A percentile compares a stretch with the other conserved stretches of the same genome.
phyloP scores from a whole-genome alignment of 2,888 invertebrate genomes.

The Nudaria mundana region DNA sequence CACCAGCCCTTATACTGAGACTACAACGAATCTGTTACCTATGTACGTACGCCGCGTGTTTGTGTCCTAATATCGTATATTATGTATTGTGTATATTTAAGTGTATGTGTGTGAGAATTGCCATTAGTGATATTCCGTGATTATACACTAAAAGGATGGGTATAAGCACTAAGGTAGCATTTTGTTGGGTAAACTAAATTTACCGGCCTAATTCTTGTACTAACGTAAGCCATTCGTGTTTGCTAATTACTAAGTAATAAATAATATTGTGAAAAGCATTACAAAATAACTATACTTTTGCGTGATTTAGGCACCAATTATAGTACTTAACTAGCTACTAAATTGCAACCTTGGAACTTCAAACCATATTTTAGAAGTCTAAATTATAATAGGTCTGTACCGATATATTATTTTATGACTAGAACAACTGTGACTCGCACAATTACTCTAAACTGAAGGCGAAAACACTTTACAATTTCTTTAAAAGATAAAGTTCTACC shows the following conservation, averaged over 20 bases:
- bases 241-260: slow-evolving; percentile 26
- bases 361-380: too few species aligned
- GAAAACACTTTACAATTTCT: too few species aligned
- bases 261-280: slow-evolving; percentile 33
- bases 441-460: too few species aligned
- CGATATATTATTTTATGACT: too few species aligned
- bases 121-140: slow-evolving; percentile 33
- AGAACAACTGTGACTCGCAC: too few species aligned
- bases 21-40: slow-evolving; percentile 18
- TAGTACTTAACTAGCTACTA: too few species aligned
- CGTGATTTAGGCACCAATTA: slow-evolving; percentile 40
- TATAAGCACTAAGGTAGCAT: slow-evolving; percentile 19
- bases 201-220: slow-evolving; percentile 23
- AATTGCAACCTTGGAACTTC: too few species aligned
- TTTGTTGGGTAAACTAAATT: slow-evolving; percentile 16
- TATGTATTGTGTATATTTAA: slow-evolving; percentile 31
- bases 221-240: slow-evolving; percentile 33
- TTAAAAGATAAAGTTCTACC: too few species aligned
- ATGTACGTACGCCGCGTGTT: slow-evolving; percentile 39
- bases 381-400: too few species aligned
- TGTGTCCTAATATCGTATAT: slow-evolving; percentile 37
- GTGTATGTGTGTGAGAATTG: slow-evolving; percentile 48
- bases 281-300: slow-evolving; percentile 30
- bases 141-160: slow-evolving; percentile 20
- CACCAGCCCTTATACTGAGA: slow-evolving; percentile 10